Evolutionary conservation across 2,797 vertebrate genomes (phyloP), one percentile per base, ranked within the genome.

Genomic region (Acanthurus leucopareius): DNA sequence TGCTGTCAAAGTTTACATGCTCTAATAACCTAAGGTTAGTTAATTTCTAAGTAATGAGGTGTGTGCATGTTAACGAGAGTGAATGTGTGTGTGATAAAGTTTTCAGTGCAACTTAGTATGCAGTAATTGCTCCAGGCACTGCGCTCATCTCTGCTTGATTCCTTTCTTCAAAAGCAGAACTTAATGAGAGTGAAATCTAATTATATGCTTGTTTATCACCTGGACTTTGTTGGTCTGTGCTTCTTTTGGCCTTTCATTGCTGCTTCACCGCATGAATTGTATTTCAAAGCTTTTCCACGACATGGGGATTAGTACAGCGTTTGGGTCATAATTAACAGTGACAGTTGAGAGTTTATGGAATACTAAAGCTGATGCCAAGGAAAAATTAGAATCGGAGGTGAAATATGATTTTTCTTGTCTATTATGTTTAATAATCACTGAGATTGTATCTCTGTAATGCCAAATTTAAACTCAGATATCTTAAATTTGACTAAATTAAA

Each of bases 161-260:
- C 70, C 82, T 66, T 80, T 86, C 79, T 65, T 85, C 63, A 76
- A 82, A 91, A 66, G 65, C 77, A 79, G 64, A 82, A 80, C 44
- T 84, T 90, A 88, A 90, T 83, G 60, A 83, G 83, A 83, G 73
- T 82, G 44, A 80, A 88, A 86, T 85, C 69, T 75, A 85, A 90
- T 92, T 82, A 87, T 35, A 64, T 64, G 54, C 49, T 69, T 85
- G 81, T 84, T 92, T 86, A 82, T 91, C 82, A 88, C 75, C 71
- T 87, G 68, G 75, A 84, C 74, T 58, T 65, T 57, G 54, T 19
- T 0, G 6, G 40, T 69, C 35, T 57, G 47, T 42, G 22, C 42
- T 69, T 70, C 47, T 54, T 68, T 74, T 75, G 66, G 66, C 64
- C 72, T 77, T 82, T 77, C 54, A 10, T 19, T 57, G 11, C 42